Conservation (phyloP, 2,888 invertebrate species). For the Tetropium fuscum region DNA sequence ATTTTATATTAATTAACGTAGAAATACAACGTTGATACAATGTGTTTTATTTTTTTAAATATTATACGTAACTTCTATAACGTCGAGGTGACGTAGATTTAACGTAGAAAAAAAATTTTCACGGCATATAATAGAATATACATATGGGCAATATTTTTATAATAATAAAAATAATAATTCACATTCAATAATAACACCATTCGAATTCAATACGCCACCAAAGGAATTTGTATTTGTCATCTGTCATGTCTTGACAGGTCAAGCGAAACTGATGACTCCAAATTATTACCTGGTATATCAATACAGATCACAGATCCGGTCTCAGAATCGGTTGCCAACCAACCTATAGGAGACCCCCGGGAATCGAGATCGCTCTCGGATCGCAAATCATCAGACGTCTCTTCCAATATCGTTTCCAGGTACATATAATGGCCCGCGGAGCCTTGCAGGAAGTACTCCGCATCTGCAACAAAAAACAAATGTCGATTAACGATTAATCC, state of each 20-base stretch:
- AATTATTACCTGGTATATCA: constrained; percentile 66
- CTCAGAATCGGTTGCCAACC: constrained; percentile 78
- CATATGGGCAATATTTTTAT: too few relatives aligned
- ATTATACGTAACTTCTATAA: too few relatives aligned
- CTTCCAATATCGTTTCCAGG: constrained; percentile 89
- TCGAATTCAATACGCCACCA: too few relatives aligned
- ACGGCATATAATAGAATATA: too few relatives aligned
- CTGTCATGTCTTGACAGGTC: too few relatives aligned
- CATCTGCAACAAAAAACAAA: constrained; percentile 63
- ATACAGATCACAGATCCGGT: constrained; percentile 85
- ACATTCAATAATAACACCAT: not conserved
- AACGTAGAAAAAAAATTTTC: too few relatives aligned
- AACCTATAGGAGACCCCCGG: constrained; percentile 63
- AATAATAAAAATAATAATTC: too few relatives aligned
- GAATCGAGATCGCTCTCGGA: constrained; percentile 74
- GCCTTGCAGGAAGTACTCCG: constrained; percentile 64
- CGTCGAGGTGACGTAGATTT: too few relatives aligned
- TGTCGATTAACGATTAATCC: not conserved
- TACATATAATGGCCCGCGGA: constrained; percentile 71
- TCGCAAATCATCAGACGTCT: constrained; percentile 86
- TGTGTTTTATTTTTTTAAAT: too few relatives aligned
- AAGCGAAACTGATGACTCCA: too few relatives aligned
- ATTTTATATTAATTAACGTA: too few relatives aligned
- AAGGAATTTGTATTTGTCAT: not conserved
- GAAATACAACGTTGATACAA: too few relatives aligned